phyloP scores from a whole-genome alignment of 2,888 invertebrate species.

The Macrostomum cliftonense region DNA sequence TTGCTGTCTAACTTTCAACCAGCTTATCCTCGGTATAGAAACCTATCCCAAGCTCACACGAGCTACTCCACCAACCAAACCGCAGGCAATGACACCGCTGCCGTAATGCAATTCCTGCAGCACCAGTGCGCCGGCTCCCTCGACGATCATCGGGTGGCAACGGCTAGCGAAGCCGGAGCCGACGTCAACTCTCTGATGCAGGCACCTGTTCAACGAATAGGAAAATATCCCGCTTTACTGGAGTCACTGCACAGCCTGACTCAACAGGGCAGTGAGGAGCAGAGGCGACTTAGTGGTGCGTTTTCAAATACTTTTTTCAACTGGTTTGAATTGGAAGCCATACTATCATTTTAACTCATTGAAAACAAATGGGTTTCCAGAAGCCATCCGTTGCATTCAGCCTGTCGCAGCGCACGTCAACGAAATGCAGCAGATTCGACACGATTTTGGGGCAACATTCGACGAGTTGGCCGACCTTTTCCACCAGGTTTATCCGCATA shows the following conservation, averaged over 20 bases:
- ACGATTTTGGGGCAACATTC: slow-evolving; percentile 94
- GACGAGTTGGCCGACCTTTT: slow-evolving; percentile 53
- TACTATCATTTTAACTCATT: no score
- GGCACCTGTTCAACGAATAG: slow-evolving; percentile 77
- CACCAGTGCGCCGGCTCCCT: slow-evolving; percentile 57
- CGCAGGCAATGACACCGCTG: slow-evolving; percentile 65
- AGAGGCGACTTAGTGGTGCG: slow-evolving; percentile 59
- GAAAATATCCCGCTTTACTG: slow-evolving; percentile 81
- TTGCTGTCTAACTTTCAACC: no score
- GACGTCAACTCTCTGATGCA: no score
- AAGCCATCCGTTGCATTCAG: slow-evolving; percentile 85
- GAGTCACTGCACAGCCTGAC: slow-evolving; percentile 84
- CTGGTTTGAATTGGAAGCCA: no score
- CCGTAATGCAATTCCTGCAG: slow-evolving; percentile 77
- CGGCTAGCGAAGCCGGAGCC: no score
- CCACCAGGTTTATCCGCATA: slow-evolving; percentile 21
- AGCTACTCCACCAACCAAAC: no score
- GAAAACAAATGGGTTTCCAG: no score
- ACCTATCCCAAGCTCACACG: no score
- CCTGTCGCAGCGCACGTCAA: slow-evolving; percentile 97
- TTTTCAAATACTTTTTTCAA: no score
- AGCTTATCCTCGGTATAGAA: no score
- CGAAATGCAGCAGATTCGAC: slow-evolving; percentile 97
- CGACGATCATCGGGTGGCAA: no score
- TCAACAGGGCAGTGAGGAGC: slow-evolving; percentile 74